Evolutionary conservation across 1,140 invertebrate genomes (phyloP).

Genomic region (Papilio polyxenes): DNA sequence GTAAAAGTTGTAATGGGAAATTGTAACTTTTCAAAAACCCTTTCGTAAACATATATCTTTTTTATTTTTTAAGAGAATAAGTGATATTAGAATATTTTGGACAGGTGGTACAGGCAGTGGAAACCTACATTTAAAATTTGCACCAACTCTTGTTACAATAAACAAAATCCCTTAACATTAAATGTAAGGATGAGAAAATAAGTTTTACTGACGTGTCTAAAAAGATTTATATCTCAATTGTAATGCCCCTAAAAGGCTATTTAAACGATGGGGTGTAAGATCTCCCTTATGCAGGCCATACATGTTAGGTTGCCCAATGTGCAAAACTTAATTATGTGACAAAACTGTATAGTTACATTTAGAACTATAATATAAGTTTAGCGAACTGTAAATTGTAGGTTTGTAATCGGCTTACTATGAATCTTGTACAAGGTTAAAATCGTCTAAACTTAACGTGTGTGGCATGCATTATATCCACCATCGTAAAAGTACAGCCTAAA

Average conservation of each 20-base stretch:
- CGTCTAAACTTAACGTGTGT: background rate
- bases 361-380: background rate
- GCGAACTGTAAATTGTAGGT: too few relatives aligned
- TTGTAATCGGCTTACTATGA: too few relatives aligned
- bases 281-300: background rate
- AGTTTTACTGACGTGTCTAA: background rate
- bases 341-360: background rate
- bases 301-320: background rate
- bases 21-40: too few relatives aligned
- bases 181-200: background rate
- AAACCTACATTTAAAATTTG: background rate
- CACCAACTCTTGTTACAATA: background rate
- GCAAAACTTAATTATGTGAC: background rate
- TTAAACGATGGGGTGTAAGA: background rate
- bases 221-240: conserved; percentile 20
- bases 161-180: conserved; percentile 18
- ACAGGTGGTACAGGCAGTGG: background rate
- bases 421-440: too few relatives aligned
- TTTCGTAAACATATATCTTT: background rate
- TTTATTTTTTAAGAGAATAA: background rate
- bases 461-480: background rate
- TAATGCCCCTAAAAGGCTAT: conserved; percentile 9
- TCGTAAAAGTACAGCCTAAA: conserved; percentile 25
- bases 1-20: too few relatives aligned
- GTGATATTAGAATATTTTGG: background rate